Base-by-base conservation (phyloP, 1,140 invertebrate genomes). In the Ceratina australensis region DNA sequence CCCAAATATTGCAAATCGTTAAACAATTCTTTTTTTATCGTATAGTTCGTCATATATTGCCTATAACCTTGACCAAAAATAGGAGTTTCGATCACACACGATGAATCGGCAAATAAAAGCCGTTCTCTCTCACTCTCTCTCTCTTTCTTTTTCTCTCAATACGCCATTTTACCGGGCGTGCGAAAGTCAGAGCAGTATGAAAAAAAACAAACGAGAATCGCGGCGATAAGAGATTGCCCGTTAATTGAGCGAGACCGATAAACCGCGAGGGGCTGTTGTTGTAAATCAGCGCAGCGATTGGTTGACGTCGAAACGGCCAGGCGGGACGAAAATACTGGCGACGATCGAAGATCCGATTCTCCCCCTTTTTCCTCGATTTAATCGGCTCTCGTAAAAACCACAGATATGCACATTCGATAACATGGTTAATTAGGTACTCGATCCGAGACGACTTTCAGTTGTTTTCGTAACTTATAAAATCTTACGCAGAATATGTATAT, bases 141-240 rank as follows among this genome's bases (percentile, higher is more conserved):
- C n/a, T n/a, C n/a, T n/a, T n/a, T n/a, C n/a, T n/a, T n/a, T n/a
- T 47, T 71, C 26, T n/a, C 16, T 20, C 20, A 13, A 0, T 20
- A 22, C 67, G 68, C 75, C 75, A 78, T 78, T 72, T 78, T 78
- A 68, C 59, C 75, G 75, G 75, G 68, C 75, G 75, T 72, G 59
- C 50, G 60, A 64, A 49, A 20, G 47, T 24, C 26, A n/a, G 16
- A 3, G 52, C 16, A 7, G 16, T 26, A 22, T 12, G 33, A 15
- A 16, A 7, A n/a, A 16, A 56, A 22, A 63, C 54, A 47, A 16
- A 3, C 18, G 47, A 63, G 67, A 26, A 72, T 64, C 67, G 67
- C 49, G 1, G 4, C 22, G 75, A 78, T 78, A 76, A 72, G 68
- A 49, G 69, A 72, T 57, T 42, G 50, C 8, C 42, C 13, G 56